These are phyloP conservation scores for Catalaphyllia jardinei DNA, from an alignment of 64 coral and sea anemone genomes.

Conservation along the genomic window DNA sequence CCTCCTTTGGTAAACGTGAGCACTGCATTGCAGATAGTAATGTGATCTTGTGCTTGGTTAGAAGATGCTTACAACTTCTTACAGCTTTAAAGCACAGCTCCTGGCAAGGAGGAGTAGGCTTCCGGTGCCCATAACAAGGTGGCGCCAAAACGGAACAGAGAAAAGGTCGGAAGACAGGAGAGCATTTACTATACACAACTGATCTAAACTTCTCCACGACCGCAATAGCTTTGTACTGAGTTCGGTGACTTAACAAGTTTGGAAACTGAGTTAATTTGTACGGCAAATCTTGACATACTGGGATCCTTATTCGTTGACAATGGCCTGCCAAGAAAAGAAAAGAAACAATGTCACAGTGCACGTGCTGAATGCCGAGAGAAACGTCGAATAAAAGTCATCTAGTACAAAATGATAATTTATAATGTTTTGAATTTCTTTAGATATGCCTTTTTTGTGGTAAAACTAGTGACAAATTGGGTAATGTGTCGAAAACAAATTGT, in stretches of 20 bases:
- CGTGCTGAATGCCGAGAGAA: too few species aligned
- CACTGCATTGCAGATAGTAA: neutral
- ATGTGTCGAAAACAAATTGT: too few species aligned
- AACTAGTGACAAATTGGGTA: too few species aligned
- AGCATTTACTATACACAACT: conserved; percentile 42
- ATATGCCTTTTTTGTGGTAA: too few species aligned
- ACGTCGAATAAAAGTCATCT: too few species aligned
- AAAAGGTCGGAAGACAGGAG: conserved; percentile 29
- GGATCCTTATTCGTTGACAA: conserved; percentile 46
- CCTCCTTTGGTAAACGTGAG: neutral
- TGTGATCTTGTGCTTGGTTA: neutral
- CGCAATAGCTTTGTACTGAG: conserved; percentile 38
- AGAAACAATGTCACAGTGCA: neutral
- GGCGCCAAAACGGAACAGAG: conserved; percentile 68
- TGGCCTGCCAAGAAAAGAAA: neutral
- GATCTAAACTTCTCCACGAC: neutral
- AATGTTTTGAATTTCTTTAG: too few species aligned
- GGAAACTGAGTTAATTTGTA: conserved; percentile 58
- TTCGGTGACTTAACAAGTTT: conserved; percentile 52
- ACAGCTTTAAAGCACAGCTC: conserved; percentile 6
- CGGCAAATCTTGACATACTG: conserved; percentile 47
- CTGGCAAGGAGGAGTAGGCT: conserved; percentile 11
- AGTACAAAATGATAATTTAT: too few species aligned
- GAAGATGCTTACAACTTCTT: neutral
- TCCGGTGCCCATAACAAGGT: neutral